Percentiles rank a stretch among this genome's conserved stretches.
phyloP scores from a whole-genome alignment of 1,140 invertebrate species.

The Harlomillsia oculata region DNA sequence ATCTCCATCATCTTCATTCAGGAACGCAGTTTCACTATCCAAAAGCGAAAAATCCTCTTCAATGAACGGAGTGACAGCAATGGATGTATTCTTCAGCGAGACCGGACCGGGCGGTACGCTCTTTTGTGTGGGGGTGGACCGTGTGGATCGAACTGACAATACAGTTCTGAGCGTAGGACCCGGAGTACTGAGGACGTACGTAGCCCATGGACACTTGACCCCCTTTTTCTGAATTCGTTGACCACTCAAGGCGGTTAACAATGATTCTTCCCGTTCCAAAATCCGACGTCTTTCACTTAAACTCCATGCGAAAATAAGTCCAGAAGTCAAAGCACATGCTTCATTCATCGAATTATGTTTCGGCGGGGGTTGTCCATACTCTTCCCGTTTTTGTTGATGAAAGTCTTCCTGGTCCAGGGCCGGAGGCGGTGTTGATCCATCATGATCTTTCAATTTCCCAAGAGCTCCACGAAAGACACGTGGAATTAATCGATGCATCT shows the following conservation, averaged over 20 bases:
- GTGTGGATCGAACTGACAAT: neutral
- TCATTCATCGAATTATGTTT: neutral
- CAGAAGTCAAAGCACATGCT: neutral
- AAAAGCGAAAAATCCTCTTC: conserved; percentile 11
- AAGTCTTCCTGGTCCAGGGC: neutral
- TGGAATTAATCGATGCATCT: conserved; percentile 29
- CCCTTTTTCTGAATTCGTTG: neutral
- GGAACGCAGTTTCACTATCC: neutral
- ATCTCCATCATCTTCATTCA: neutral
- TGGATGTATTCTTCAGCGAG: conserved; percentile 6
- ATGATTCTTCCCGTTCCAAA: conserved; percentile 3
- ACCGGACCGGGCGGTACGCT: neutral
- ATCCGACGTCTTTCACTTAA: neutral
- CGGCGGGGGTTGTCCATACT: neutral
- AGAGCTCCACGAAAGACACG: conserved; percentile 21
- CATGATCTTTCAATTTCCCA: conserved; percentile 39
- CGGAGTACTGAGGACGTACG: too few species aligned
- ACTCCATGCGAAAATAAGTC: conserved; percentile 18
- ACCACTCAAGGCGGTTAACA: neutral
- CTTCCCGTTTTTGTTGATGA: neutral
- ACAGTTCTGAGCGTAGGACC: too few species aligned
- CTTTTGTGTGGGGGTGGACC: neutral
- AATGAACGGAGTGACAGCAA: conserved; percentile 29
- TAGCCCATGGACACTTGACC: too few species aligned
- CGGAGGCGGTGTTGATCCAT: conserved; percentile 7